These are phyloP conservation scores for Diplazon laetatorius DNA, from an alignment of 2,888 invertebrate species.

Conservation along the genomic window DNA sequence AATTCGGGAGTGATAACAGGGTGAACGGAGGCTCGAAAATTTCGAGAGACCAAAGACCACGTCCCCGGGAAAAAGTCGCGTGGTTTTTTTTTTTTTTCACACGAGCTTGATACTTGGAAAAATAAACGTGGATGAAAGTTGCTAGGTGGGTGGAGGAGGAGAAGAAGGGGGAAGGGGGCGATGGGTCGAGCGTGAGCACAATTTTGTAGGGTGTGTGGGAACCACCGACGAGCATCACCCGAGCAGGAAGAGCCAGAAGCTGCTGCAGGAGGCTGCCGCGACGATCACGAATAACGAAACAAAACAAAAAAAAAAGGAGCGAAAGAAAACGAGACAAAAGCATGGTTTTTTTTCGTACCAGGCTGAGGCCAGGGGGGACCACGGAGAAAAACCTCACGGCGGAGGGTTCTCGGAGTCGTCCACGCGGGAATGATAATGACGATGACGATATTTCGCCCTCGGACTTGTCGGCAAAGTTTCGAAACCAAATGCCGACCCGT, in stretches of 20 bases:
- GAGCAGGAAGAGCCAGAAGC: constrained; percentile 53
- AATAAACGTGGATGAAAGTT: background rate
- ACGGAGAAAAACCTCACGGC: no score
- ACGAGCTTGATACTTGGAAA: constrained; percentile 45
- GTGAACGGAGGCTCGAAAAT: no score
- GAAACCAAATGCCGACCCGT: constrained; percentile 29
- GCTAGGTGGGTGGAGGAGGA: no score
- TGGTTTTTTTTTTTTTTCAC: constrained; percentile 64
- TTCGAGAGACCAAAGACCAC: constrained; percentile 50
- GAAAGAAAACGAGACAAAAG: no score
- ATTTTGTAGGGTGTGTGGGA: constrained; percentile 59
- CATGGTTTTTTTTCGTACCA: no score
- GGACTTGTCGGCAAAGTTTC: no score
- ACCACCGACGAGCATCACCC: constrained; percentile 35
- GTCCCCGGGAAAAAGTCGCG: constrained; percentile 61
- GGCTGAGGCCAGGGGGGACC: no score
- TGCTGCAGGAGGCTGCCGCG: constrained; percentile 26
- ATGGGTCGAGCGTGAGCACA: constrained; percentile 42
- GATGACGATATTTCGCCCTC: constrained; percentile 66
- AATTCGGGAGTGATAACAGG: no score
- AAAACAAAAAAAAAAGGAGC: no score
- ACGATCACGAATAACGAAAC: constrained; percentile 39
- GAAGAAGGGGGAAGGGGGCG: constrained; percentile 33
- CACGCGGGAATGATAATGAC: constrained; percentile 67
- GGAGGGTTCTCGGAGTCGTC: no score